Percentiles rank a stretch among this genome's conserved stretches.
phyloP scores from a whole-genome alignment of 2,797 vertebrate species.

The Eremophila alpestris region DNA sequence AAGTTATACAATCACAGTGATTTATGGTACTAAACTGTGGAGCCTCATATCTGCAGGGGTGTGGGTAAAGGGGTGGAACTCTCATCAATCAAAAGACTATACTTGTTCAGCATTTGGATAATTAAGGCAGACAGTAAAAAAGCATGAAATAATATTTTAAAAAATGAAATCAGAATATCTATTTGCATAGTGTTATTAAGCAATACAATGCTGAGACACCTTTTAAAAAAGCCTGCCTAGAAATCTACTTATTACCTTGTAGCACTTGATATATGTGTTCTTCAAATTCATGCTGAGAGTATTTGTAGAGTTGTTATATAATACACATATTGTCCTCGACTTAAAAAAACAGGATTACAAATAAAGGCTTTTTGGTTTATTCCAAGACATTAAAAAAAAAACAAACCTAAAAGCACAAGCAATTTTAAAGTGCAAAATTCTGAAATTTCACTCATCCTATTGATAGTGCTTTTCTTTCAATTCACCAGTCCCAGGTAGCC shows the following conservation, averaged over 20 bases:
- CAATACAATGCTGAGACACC: conserved; percentile 21
- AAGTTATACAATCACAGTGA: conserved; percentile 67
- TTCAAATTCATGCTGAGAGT: conserved; percentile 14
- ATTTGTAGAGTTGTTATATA: conserved; percentile 6
- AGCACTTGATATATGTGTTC: background rate
- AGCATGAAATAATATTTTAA: conserved; percentile 35
- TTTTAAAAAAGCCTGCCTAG: conserved; percentile 18
- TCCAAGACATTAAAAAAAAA: background rate
- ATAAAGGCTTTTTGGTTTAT: background rate
- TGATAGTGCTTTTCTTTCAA: background rate
- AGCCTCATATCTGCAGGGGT: conserved; percentile 58
- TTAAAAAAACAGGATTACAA: background rate
- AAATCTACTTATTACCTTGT: conserved; percentile 21
- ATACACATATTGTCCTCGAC: background rate
- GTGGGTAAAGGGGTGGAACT: conserved; percentile 58
- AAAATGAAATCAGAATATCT: conserved; percentile 53
- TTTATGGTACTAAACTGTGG: conserved; percentile 67
- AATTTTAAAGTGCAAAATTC: background rate
- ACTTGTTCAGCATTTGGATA: conserved; percentile 61
- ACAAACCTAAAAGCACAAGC: background rate
- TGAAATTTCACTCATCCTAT: background rate
- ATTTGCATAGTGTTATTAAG: conserved; percentile 50
- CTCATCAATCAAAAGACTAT: conserved; percentile 66
- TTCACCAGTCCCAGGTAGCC: background rate
- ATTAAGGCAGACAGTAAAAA: conserved; percentile 67